Evolutionary conservation across 2,797 vertebrate species (phyloP), one percentile per base, ranked within the genome.

Genomic region (Enteromius unitaeniatus): DNA sequence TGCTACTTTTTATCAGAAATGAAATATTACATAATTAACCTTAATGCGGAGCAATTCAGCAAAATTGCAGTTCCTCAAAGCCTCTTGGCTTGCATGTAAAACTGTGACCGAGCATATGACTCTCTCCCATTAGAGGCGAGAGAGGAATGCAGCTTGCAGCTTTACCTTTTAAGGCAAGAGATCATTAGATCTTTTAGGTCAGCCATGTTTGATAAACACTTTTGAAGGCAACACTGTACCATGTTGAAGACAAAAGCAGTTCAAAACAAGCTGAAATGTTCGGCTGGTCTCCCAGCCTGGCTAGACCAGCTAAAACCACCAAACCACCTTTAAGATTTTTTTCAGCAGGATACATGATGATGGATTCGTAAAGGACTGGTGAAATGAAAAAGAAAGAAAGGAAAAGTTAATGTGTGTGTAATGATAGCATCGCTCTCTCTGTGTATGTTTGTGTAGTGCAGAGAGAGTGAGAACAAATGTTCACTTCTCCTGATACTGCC

Each of bases 1-100:
- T 77, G 84, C 89, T 89, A 70, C 88, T 78, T 55, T 87, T 90
- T 91, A 90, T 90, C 92, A 90, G 88, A 92, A 91, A 88, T 87
- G 85, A 90, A 93, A 92, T 92, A 91, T 92, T 87, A 85, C 62
- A 90, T 90, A 91, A 89, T 94, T 93, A 93, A 85, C 82, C 84
- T 85, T 92, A 93, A 93, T 93, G 72, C 60, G 60, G 53, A 45
- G 79, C 87, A 75, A 93, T 91, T 94, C 81, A 68, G 73, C 76
- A 79, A 82, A 89, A 93, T 88, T 90, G 53, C 89, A 55, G 85
- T 74, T 86, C 82, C 87, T 90, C 82, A 86, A n/a, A 88, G 84
- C 65, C n/a, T 82, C 15, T 84, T 76, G 84, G 89, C 83, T 88
- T 53, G 21, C 58, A 75, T 83, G 67, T 72, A 84, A 82, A 87